Base-by-base conservation (phyloP, 53 echinoderm and acorn worm genomes). In the Antedon mediterranea region DNA sequence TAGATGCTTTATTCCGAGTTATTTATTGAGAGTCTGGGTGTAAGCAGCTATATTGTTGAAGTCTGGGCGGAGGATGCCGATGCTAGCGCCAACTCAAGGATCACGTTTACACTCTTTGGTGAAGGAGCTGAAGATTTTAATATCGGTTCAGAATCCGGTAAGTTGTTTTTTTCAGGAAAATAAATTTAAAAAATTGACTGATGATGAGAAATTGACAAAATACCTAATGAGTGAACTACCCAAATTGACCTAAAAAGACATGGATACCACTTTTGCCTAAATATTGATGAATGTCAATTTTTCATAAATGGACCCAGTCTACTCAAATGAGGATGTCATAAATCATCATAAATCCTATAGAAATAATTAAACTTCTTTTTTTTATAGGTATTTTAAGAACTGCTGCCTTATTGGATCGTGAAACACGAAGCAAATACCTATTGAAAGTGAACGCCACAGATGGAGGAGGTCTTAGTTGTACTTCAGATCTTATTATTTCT, bases 1-100 rank as follows among this genome's bases (percentile, higher is more conserved):
- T 78, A 97, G 97, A 87, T 86, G 29, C 70, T 92, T 71, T 97
- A 97, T 71, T 83, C 92, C 13, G 90, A 89, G 34, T 85, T 92
- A 43, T 82, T 97, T 29, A 78, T 76, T 18, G 97, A 97, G 82
- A 90, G 83, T 80, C 84, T 92, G 32, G 82, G 84, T 0, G 23
- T 37, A 14, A 92, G 97, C 6, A 83, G 83, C 28, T 87, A 97
- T 78, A 79, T 97, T 33, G 75, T 97, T 8, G 83, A 85, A 34
- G 92, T 97, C 18, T 72, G 79, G 9, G 97, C 97, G 20, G 78
- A 78, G 0, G 97, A 97, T 80, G 82, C 81, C 0, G 97, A 97
- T 73, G 87, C 80, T 8, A 84, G 84, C 3, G 85, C 79, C 75
- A 97, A 97, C 37, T 86, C 89, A 8, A 79, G 78, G 29, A 97